Evolutionary conservation across 2,113 vertebrate species (phyloP), one percentile per base, ranked within the genome.

Genomic region (Thunnus maccoyii): DNA sequence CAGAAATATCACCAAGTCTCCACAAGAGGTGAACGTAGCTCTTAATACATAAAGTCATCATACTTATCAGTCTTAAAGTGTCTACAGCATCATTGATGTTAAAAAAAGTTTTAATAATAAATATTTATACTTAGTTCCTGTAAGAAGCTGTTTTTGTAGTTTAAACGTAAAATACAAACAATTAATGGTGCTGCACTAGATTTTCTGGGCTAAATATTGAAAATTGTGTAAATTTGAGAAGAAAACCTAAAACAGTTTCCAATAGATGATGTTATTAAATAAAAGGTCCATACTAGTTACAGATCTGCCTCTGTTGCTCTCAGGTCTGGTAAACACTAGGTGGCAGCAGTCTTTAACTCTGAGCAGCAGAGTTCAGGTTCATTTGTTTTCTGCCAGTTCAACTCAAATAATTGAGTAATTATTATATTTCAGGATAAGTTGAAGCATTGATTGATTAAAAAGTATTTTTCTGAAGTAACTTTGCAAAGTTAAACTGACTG

Each of bases 311-410:
- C 12, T 48, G 2, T 11, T 90, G 82, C 62, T 77, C 46, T 75
- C 64, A 32, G 16, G 50, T 54, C 30, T 62, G 1, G 57, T 57
- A 2, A 74, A 71, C 88, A 17, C 64, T 83, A 88, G 88, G 54
- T 72, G 88, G 86, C 77, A 85, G 76, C 73, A 86, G 20, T 81
- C 46, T 25, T 47, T 36, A 72, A 68, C 32, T 50, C 22, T 63
- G 8, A 58, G 48, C 20, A 52, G 18, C 20, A 60, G 36, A 2
- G 11, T 50, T 51, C 5, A 4, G 22, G 20, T 51, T 57, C 0
- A 12, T n/a, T 27, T 48, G 3, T 36, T 46, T 36, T 18, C 52
- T 58, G 7, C 0, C 11, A 51, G 27, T 12, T 67, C 55, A 22
- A 52, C 12, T 15, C 15, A 62, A 69, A 70, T 0, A 55, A 20